Conservation (phyloP, 1,140 invertebrate genomes). For the Calycopis cecrops region DNA sequence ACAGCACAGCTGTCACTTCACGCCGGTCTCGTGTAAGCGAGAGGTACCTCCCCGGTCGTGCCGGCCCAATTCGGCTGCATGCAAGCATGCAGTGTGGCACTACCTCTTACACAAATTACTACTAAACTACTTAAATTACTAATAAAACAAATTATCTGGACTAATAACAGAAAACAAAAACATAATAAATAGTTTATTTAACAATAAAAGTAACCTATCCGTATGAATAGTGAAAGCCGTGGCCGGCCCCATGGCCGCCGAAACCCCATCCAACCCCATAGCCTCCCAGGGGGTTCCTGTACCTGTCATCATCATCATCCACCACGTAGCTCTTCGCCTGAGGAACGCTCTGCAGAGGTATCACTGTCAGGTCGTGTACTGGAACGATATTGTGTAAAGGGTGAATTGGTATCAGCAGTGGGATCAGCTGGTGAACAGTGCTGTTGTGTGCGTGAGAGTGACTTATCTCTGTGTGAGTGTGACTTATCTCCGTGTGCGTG, state of each 20-base stretch:
- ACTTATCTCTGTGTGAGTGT: conserved; percentile 16
- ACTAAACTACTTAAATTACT: too few relatives aligned
- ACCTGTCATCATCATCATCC: conserved; percentile 39
- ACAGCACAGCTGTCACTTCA: too few relatives aligned
- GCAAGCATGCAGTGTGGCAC: too few relatives aligned
- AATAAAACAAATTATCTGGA: not conserved
- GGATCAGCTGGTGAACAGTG: conserved; percentile 33
- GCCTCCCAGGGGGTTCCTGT: conserved; percentile 49
- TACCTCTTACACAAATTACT: too few relatives aligned
- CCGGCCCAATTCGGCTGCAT: too few relatives aligned
- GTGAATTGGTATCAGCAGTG: conserved; percentile 42
- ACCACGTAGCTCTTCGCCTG: conserved; percentile 34
- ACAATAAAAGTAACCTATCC: conserved; percentile 30
- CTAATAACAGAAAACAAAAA: not conserved
- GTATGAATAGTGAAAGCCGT: conserved; percentile 54
- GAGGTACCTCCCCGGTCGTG: too few relatives aligned
- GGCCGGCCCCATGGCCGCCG: conserved; percentile 56
- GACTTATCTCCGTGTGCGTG: conserved; percentile 14
- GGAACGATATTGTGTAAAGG: conserved; percentile 30
- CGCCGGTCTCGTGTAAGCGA: too few relatives aligned
- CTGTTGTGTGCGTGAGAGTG: conserved; percentile 11
- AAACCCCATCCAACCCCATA: conserved; percentile 53
- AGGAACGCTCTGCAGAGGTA: conserved; percentile 43
- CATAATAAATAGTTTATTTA: conserved; percentile 20
- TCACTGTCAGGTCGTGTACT: conserved; percentile 50